Percentiles rank a stretch among this genome's conserved stretches.
Conservation (phyloP, 2,888 invertebrate genomes). For the Synergus laeviventris region DNA sequence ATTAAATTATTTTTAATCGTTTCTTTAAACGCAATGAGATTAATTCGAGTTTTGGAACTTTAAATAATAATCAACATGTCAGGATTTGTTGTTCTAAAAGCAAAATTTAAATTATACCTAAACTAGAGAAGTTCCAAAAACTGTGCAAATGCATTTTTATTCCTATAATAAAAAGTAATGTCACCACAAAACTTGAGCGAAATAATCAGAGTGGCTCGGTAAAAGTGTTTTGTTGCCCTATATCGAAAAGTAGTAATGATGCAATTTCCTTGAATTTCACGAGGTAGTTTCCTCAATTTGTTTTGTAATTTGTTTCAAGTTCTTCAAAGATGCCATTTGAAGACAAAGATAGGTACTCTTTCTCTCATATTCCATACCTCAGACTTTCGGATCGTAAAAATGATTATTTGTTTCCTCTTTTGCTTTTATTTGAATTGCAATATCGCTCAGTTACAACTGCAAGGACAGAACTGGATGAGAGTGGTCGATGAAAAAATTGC, state of each 20-base stretch:
- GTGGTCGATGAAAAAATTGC: background rate
- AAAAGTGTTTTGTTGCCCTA: background rate
- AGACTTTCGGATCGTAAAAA: constrained; percentile 9
- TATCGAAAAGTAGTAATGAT: constrained; percentile 5
- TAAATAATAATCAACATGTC: background rate
- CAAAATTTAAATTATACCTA: too few relatives aligned
- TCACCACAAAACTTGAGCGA: background rate
- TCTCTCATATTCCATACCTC: background rate
- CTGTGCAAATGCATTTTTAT: background rate
- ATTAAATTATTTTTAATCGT: too few relatives aligned
- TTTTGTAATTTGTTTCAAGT: background rate
- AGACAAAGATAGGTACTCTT: background rate
- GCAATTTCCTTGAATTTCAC: constrained; percentile 8
- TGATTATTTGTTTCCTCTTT: constrained; percentile 9
- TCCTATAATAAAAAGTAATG: background rate
- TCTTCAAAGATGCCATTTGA: background rate
- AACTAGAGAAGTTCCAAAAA: too few relatives aligned
- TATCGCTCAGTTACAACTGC: background rate
- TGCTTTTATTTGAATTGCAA: constrained; percentile 3
- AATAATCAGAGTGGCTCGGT: background rate
- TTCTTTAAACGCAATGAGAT: too few relatives aligned
- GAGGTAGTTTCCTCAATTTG: constrained; percentile 4
- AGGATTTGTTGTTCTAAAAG: background rate
- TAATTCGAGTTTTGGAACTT: too few relatives aligned
- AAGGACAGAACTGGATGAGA: background rate